Evolutionary conservation across 2,797 vertebrate species (phyloP), one percentile per base, ranked within the genome.

Genomic region (Mustela erminea): DNA sequence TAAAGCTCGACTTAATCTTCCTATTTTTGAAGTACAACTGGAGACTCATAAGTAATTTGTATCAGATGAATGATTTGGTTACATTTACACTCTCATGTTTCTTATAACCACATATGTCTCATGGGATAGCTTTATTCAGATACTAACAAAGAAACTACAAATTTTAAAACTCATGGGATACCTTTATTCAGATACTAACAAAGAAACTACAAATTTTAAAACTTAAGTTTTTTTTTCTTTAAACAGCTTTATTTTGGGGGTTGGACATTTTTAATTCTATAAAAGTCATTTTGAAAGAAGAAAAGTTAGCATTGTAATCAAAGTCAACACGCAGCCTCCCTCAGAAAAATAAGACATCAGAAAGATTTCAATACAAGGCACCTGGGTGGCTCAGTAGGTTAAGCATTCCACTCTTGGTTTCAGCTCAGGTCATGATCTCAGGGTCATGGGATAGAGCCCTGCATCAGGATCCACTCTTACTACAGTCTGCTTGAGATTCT

Each of bases 21-120:
- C 49, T 91, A 38, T 20, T 80, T 92, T 92, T 92, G 56, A 96
- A 92, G 25, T 75, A 35, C 15, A 94, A 60, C 11, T 66, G 29
- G 54, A 41, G 90, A 66, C 52, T 97, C 52, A 13, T 25, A 66
- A 82, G 35, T 72, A 93, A 83, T 96, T 90, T 89, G 32, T 49
- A 89, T 66, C 56, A 94, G 56, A 94, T 86, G 43, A 96, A 94
- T 38, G 13, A 95, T 43, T 77, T 90, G 86, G 58, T 35, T 20
- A 85, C 52, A 93, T 20, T 85, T 83, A 75, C 5, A 68, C 85
- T 89, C 89, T 87, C 38, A 68, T 68, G 18, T 62, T 32, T 87
- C 85, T 86, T 74, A 83, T 58, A 62, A 87, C 82, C 66, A 54
- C 78, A 85, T n/a, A 93, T 6, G 54, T 74, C 32, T 46, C 66